Evolutionary conservation across 2,113 vertebrate species (phyloP).

Genomic region (Alaudala cheleensis): DNA sequence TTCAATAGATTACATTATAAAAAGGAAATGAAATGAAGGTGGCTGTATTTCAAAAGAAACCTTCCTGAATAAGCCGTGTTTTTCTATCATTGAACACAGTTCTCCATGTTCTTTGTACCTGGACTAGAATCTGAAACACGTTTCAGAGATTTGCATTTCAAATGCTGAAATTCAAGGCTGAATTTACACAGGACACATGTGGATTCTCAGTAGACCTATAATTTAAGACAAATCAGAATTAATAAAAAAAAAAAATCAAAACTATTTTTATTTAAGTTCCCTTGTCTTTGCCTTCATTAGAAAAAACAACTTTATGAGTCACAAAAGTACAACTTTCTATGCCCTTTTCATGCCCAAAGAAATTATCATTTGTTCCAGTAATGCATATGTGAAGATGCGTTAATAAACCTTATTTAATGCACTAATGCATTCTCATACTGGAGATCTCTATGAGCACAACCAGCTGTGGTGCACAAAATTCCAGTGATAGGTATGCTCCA

Average conservation of each 20-base stretch:
- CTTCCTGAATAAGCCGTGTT: background rate
- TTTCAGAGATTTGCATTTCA: background rate
- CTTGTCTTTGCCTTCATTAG: background rate
- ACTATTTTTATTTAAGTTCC: background rate
- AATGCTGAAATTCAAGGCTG: background rate
- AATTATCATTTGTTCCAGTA: background rate
- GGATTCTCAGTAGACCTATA: background rate
- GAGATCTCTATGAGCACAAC: background rate
- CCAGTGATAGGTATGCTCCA: background rate
- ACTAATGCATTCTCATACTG: background rate
- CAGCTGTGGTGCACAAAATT: background rate
- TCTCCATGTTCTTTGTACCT: background rate
- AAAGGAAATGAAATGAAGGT: rapidly evolving
- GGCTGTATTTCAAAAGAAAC: background rate
- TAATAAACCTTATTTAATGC: background rate
- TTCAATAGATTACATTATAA: background rate
- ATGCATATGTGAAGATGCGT: background rate
- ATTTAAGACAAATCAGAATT: background rate
- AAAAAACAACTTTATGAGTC: background rate
- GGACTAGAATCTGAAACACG: background rate
- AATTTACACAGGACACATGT: background rate
- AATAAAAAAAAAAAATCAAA: background rate
- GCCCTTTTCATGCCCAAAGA: background rate
- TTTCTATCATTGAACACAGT: background rate
- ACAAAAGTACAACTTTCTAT: background rate